phyloP scores from a whole-genome alignment of 2,888 invertebrate genomes.

The Schizotus pectinicornis region DNA sequence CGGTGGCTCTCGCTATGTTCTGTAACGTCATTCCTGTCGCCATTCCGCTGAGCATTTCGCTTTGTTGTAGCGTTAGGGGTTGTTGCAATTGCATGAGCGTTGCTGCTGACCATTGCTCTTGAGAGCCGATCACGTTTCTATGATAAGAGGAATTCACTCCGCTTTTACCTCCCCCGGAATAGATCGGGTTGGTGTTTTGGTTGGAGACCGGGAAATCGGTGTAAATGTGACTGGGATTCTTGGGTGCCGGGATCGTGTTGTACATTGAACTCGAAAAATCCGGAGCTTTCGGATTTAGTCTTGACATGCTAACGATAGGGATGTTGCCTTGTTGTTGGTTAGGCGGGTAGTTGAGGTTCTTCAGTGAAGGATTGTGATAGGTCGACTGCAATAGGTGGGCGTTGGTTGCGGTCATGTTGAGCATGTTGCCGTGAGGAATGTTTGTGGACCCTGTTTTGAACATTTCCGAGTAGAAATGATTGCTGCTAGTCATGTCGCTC shows the following conservation, averaged over 20 bases:
- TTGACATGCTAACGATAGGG: slow-evolving; percentile 65
- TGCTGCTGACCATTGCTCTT: slow-evolving; percentile 48
- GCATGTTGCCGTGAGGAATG: slow-evolving; percentile 48
- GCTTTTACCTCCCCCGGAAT: slow-evolving; percentile 20
- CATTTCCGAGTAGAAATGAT: slow-evolving; percentile 41
- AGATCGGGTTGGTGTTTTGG: slow-evolving; percentile 40
- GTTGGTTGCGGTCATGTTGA: slow-evolving; percentile 58
- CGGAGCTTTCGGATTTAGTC: slow-evolving; percentile 82
- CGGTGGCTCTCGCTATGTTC: slow-evolving; percentile 50
- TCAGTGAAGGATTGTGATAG: slow-evolving; percentile 44
- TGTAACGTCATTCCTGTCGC: slow-evolving; percentile 54
- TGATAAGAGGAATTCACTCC: slow-evolving; percentile 23
- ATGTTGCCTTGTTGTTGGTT: slow-evolving; percentile 44
- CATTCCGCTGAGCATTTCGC: slow-evolving; percentile 53
- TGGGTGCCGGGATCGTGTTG: slow-evolving; percentile 42
- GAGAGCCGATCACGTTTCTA: slow-evolving; percentile 30
- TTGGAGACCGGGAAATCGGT: slow-evolving; percentile 44
- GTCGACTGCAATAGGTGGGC: slow-evolving; percentile 51
- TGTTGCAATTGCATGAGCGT: slow-evolving; percentile 53
- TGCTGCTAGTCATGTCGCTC: slow-evolving; percentile 34
- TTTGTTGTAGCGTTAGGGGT: slow-evolving; percentile 50
- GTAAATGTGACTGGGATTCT: slow-evolving; percentile 45
- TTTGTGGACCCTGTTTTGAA: slow-evolving; percentile 41
- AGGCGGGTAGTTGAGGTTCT: slow-evolving; percentile 53
- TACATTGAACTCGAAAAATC: slow-evolving; percentile 70